A percentile compares a stretch with the other conserved stretches of the same genome.
These are phyloP conservation scores for Heliocidaris erythrogramma DNA, from an alignment of 35 echinoderm and acorn worm species.

Conservation along the genomic window DNA sequence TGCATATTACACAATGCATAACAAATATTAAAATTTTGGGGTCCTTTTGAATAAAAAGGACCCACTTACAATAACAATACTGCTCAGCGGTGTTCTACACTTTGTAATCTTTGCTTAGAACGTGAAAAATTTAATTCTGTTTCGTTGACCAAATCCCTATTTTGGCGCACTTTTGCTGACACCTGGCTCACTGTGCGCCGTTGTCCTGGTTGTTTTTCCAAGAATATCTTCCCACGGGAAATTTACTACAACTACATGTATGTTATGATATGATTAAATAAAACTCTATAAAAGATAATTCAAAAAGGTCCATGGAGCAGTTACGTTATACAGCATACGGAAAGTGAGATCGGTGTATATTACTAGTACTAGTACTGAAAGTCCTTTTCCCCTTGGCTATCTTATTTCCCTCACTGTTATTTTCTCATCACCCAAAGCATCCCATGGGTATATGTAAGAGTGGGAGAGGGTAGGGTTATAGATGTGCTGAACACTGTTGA, in stretches of 20 bases:
- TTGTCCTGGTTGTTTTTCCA: too few relatives aligned
- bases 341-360: background rate
- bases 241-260: background rate
- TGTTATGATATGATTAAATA: background rate
- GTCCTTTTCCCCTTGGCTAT: background rate
- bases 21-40: too few relatives aligned
- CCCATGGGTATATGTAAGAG: background rate
- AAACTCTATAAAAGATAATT: background rate
- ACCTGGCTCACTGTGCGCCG: too few relatives aligned
- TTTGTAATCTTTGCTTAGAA: too few relatives aligned
- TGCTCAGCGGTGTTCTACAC: too few relatives aligned
- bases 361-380: background rate
- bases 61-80: too few relatives aligned
- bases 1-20: too few relatives aligned
- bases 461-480: background rate
- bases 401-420: background rate
- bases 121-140: too few relatives aligned
- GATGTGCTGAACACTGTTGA: background rate
- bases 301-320: background rate
- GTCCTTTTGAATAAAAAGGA: too few relatives aligned
- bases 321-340: background rate
- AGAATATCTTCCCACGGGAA: too few relatives aligned
- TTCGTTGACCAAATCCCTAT: too few relatives aligned
- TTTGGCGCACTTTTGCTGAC: too few relatives aligned
- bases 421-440: background rate